These are phyloP conservation scores for Oscheius myriophilus DNA, from an alignment of 2,888 invertebrate species.

Conservation along the genomic window DNA sequence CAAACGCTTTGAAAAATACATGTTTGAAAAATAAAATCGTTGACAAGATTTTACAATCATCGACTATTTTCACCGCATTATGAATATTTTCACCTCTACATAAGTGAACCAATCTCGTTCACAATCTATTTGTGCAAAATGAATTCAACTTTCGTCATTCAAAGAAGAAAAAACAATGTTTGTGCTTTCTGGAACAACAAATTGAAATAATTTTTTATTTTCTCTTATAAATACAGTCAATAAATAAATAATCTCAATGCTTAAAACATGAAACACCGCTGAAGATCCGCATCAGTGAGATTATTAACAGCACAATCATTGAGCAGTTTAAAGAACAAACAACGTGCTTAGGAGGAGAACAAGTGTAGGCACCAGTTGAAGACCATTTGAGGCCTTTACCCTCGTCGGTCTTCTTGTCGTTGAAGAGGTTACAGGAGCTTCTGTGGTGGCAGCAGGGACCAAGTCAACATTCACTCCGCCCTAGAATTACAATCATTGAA, in stretches of 20 bases:
- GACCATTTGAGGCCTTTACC: background rate
- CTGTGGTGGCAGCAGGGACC: slow-evolving; percentile 38
- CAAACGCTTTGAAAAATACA: no score
- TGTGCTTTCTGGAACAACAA: no score
- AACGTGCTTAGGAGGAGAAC: slow-evolving; percentile 24
- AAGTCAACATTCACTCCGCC: slow-evolving; percentile 45
- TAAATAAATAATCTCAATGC: slow-evolving; percentile 23
- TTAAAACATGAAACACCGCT: slow-evolving; percentile 19
- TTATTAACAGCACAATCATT: slow-evolving; percentile 27
- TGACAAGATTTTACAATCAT: no score
- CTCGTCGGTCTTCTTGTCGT: slow-evolving; percentile 22
- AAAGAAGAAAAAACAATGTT: no score
- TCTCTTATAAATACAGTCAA: background rate
- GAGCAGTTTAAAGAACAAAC: slow-evolving; percentile 25
- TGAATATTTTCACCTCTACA: no score
- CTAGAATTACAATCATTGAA: slow-evolving; percentile 15
- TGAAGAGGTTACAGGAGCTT: background rate
- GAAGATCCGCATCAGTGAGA: slow-evolving; percentile 28
- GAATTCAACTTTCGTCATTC: no score
- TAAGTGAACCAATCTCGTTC: no score
- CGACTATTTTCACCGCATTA: no score
- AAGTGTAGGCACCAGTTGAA: slow-evolving; percentile 13
- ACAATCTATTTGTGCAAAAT: no score
- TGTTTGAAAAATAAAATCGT: no score
- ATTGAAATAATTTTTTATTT: slow-evolving; percentile 6